Evolutionary conservation across 2,888 invertebrate genomes (phyloP).

Genomic region (Trachelus troglodyta): DNA sequence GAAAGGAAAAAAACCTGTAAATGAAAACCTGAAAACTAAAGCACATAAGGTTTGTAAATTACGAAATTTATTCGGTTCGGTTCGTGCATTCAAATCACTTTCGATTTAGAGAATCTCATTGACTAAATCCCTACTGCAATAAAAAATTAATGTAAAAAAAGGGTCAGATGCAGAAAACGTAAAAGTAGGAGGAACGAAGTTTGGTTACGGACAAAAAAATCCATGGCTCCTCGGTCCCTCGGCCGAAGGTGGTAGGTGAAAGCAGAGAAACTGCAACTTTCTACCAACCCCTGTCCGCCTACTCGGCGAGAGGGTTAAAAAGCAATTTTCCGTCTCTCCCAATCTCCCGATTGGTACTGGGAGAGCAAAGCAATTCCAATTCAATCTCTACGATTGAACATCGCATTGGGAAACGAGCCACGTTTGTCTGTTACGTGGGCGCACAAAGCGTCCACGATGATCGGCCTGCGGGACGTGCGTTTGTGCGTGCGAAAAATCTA

Average conservation of each 20-base stretch:
- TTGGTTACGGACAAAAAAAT: no score
- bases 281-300: background rate
- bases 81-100: no score
- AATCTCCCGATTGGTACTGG: constrained; percentile 8
- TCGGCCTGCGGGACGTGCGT: background rate
- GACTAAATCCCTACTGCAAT: no score
- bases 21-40: no score
- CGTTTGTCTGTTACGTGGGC: constrained; percentile 19
- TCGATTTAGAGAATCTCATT: no score
- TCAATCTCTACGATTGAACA: constrained; percentile 39
- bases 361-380: constrained; percentile 39
- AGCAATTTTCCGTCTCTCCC: constrained; percentile 38
- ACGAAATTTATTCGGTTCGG: no score
- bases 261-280: background rate
- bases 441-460: constrained; percentile 14
- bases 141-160: no score
- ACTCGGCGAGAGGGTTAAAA: constrained; percentile 31
- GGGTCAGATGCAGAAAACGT: no score
- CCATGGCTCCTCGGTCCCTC: background rate
- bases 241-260: background rate
- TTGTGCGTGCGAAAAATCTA: constrained; percentile 40
- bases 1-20: no score
- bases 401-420: constrained; percentile 25
- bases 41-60: no score
- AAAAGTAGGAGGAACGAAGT: no score